Percentiles rank a stretch among this genome's conserved stretches.
These are phyloP conservation scores for Parauchenoglanis ngamensis DNA, from an alignment of 2,797 vertebrate species.

Conservation along the genomic window DNA sequence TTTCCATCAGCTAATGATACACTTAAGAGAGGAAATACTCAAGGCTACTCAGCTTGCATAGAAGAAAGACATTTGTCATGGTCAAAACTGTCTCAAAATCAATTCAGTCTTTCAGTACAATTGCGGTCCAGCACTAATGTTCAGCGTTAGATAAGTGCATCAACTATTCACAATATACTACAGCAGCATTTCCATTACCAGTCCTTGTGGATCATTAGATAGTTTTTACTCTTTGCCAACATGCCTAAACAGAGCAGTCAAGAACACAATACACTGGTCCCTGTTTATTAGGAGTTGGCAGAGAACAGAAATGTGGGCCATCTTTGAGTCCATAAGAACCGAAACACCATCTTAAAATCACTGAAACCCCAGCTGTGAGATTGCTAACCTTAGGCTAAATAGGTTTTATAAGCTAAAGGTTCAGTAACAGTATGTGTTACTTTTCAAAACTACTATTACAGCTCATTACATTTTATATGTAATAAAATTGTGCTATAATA, in stretches of 20 bases:
- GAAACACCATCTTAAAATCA: neutral
- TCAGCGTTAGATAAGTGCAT: neutral
- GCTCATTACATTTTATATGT: neutral
- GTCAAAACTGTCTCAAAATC: neutral
- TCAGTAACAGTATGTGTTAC: neutral
- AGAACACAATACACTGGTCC: neutral
- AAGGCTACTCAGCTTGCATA: neutral
- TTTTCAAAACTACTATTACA: neutral
- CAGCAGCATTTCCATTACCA: neutral
- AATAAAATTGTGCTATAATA: neutral
- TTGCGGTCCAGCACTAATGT: neutral
- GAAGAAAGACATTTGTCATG: neutral
- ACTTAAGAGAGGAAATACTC: neutral
- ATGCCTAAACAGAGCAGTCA: neutral
- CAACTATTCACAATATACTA: neutral
- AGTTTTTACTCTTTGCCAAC: neutral
- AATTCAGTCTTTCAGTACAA: neutral
- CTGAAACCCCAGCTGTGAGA: neutral
- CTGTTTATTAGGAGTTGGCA: neutral
- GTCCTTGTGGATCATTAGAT: neutral
- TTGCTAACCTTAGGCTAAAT: neutral
- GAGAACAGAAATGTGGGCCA: neutral
- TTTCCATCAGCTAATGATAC: neutral
- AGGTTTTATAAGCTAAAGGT: neutral
- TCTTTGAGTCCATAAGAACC: neutral